phyloP scores from a whole-genome alignment of 2,888 invertebrate species.

The Brachylomia viminalis region DNA sequence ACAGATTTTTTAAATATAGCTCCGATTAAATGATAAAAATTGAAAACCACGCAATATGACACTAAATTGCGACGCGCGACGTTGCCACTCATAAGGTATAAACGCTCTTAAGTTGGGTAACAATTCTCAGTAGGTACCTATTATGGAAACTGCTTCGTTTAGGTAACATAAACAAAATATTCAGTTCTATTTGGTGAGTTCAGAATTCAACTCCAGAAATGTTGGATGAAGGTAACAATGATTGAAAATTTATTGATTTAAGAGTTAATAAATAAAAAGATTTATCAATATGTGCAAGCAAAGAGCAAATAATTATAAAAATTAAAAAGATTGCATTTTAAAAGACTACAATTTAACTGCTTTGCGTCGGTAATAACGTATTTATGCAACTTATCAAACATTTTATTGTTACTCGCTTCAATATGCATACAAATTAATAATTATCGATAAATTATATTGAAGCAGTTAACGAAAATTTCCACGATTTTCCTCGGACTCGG shows the following conservation, averaged over 20 bases:
- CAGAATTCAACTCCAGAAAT: neutral
- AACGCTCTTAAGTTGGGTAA: neutral
- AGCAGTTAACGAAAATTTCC: neutral
- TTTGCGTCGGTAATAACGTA: neutral
- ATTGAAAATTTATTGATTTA: neutral
- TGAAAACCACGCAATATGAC: no score
- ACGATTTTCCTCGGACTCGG: neutral
- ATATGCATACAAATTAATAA: constrained; percentile 9
- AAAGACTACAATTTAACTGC: constrained; percentile 17
- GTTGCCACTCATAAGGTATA: no score
- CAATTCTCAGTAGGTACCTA: neutral
- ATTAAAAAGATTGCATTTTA: constrained; percentile 4
- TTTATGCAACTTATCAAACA: constrained; percentile 11
- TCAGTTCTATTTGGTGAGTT: neutral
- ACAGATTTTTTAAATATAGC: no score
- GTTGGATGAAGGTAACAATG: neutral
- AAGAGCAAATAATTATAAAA: constrained; percentile 27
- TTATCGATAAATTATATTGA: neutral
- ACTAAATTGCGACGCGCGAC: no score
- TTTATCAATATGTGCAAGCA: constrained; percentile 34
- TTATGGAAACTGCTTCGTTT: neutral
- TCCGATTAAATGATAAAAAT: no score
- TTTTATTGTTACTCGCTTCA: constrained; percentile 7
- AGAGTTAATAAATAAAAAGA: neutral
- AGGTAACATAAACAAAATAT: neutral